phyloP scores from a whole-genome alignment of 23 tunicate genomes.

The Trididemnum miniatum region DNA sequence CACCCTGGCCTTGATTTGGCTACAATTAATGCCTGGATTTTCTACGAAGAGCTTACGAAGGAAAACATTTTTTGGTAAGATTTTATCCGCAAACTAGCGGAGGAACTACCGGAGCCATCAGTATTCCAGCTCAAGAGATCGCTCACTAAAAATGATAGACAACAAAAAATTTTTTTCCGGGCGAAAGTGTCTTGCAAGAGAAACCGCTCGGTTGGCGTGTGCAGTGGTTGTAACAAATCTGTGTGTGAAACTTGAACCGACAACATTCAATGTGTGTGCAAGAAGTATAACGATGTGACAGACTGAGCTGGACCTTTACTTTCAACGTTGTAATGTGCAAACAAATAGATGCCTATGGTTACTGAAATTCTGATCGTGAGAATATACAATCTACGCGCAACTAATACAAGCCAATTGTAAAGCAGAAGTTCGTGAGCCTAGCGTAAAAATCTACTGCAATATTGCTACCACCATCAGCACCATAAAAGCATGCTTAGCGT shows the following conservation, averaged over 20 bases:
- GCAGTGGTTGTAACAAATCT: slow-evolving; percentile 11
- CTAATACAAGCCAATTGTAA: background rate
- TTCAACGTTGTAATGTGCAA: background rate
- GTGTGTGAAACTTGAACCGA: slow-evolving; percentile 14
- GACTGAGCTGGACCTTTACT: background rate
- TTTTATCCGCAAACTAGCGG: slow-evolving; percentile 17
- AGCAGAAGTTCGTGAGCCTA: background rate
- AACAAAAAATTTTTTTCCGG: slow-evolving; percentile 5
- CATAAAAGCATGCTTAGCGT: background rate
- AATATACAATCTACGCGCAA: background rate
- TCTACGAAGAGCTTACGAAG: slow-evolving; percentile 16
- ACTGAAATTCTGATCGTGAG: background rate
- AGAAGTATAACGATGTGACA: background rate
- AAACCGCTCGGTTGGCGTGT: slow-evolving; percentile 11
- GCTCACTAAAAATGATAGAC: background rate
- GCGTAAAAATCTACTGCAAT: background rate
- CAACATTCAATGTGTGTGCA: background rate
- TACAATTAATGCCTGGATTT: slow-evolving; percentile 18
- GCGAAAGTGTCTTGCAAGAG: slow-evolving; percentile 12
- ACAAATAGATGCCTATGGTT: background rate
- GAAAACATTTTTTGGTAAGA: slow-evolving; percentile 7
- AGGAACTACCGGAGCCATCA: slow-evolving; percentile 18
- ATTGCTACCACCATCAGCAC: background rate
- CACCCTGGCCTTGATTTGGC: slow-evolving; percentile 12
- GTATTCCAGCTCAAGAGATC: background rate